These are phyloP conservation scores for Mallotus villosus DNA, from an alignment of 2,797 vertebrate species.

Conservation along the genomic window DNA sequence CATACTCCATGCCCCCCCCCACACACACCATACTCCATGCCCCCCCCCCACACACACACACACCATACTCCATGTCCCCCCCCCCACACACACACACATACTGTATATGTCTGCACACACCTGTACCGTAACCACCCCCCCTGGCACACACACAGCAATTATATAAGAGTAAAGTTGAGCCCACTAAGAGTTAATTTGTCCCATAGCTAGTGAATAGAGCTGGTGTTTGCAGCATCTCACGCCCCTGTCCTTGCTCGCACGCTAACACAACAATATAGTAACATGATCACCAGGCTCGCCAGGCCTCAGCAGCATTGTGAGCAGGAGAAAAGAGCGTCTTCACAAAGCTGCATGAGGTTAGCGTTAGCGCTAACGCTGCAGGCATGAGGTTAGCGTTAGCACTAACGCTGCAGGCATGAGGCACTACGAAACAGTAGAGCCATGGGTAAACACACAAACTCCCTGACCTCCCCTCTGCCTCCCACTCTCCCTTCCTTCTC, in stretches of 20 bases:
- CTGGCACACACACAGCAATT: constrained; percentile 14
- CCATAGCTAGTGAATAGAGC: constrained; percentile 27
- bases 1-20: constrained; percentile 8
- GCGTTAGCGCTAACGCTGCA: neutral
- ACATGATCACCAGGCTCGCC: constrained; percentile 58
- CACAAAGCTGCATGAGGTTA: constrained; percentile 32
- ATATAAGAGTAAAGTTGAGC: neutral
- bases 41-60: constrained; percentile 23
- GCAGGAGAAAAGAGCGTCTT: constrained; percentile 54
- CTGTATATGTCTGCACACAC: constrained; percentile 30
- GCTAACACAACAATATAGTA: constrained; percentile 66
- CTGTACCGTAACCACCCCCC: constrained; percentile 30
- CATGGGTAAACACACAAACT: constrained; percentile 33
- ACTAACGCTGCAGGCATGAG: neutral
- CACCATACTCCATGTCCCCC: constrained; percentile 2
- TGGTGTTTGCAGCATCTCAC: constrained; percentile 10
- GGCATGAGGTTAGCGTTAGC: constrained; percentile 13
- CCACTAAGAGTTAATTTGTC: constrained; percentile 41
- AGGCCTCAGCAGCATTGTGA: constrained; percentile 54
- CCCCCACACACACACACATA: constrained; percentile 19
- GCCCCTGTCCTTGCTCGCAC: constrained; percentile 43
- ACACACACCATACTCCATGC: constrained; percentile 18
- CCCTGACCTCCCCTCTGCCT: constrained; percentile 36
- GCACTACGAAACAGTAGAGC: constrained; percentile 14
- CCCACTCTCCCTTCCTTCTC: neutral